Base-by-base conservation (phyloP, 2,797 vertebrate genomes). In the Borostomias antarcticus region DNA sequence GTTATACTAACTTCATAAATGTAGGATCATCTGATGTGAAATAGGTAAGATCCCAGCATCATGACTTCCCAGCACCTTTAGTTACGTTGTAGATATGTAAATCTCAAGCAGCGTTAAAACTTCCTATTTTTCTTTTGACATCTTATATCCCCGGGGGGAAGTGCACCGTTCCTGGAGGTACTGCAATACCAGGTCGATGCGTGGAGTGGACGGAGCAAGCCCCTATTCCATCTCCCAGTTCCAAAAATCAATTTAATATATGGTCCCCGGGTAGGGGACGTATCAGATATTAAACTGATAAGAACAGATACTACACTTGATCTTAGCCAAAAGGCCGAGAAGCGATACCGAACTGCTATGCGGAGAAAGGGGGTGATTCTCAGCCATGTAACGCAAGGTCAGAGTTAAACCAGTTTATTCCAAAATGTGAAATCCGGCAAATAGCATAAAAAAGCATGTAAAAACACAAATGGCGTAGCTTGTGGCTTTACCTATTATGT, bases 281-380 rank as follows among this genome's bases (percentile, higher is more conserved):
- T 57, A 35, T 23, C 10, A 58, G 32, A 58, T 23, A 35, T 23
- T 32, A 57, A 17, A 53, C 26, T 53, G 51, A 53, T 33, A 57
- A 33, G 54, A 57, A 32, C 26, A 10, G 54, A 57, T 57, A 57
- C 30, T 32, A 57, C 54, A 32, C 54, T 57, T 57, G 53, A 33
- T 57, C 53, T 57, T 33, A 33, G 53, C 53, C 11, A 58, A 51
- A 50, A 45, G 10, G 17, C 35, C 32, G 19, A 48, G 19, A 65
- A 17, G 21, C 40, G 40, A 45, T 45, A 45, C 40, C 40, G n/a
- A n/a, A n/a, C n/a, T n/a, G n/a, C n/a, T n/a, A n/a, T n/a, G n/a
- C n/a, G n/a, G n/a, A n/a, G n/a, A 1, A 15, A 40, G 2, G 11
- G 37, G 11, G 37, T 40, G 5, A 1, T 40, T 40, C 37, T 40